Base-by-base conservation (phyloP, 2,888 invertebrate species). In the Rhaphigaster nebulosa region DNA sequence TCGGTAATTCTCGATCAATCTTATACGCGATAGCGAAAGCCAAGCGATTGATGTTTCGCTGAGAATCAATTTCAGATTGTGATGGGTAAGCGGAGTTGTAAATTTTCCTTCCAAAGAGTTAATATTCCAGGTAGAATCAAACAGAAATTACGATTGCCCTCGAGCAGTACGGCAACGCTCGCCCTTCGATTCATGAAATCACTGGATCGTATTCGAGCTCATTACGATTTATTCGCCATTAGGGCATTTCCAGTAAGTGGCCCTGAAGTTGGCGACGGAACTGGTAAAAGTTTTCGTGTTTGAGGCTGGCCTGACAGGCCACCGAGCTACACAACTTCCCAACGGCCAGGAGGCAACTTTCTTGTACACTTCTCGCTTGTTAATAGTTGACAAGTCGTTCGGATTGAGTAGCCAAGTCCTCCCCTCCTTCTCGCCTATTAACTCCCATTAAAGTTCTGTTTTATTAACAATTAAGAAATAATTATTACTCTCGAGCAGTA, bases 231-330 rank as follows among this genome's bases (percentile, higher is more conserved):
- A 70, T 70, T 70, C 70, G 70, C 70, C 70, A 70, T 70, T 70
- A 70, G 70, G 70, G 70, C 34, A 70, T 70, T 70, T 70, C 70
- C 70, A 34, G 70, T 70, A 70, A 70, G 70, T 70, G 70, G 70
- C 70, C 70, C 29, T 18, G 70, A 70, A 70, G 70, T 70, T 70
- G 70, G 70, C 18, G 70, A 70, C 70, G 34, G 70, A 70, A 70
- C 34, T 70, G 29, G 70, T 84, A 84, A 84, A 84, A 84, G 80
- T 84, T 84, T 84, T 84, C 80, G 45, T 84, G 80, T 84, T 84
- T 84, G 80, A 84, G 80, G 80, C 38, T 13, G 45, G 26, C 26
- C 13, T n/a, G 80, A 45, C 80, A 26, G 80, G 70, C 70, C 34
- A 70, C 18, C 34, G 34, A 70, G 70, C 70, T 18, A 70, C n/a